A percentile compares a stretch with the other conserved stretches of the same genome.
These are phyloP conservation scores for Conus canariensis DNA, from an alignment of 2,888 invertebrate species.

Conservation along the genomic window DNA sequence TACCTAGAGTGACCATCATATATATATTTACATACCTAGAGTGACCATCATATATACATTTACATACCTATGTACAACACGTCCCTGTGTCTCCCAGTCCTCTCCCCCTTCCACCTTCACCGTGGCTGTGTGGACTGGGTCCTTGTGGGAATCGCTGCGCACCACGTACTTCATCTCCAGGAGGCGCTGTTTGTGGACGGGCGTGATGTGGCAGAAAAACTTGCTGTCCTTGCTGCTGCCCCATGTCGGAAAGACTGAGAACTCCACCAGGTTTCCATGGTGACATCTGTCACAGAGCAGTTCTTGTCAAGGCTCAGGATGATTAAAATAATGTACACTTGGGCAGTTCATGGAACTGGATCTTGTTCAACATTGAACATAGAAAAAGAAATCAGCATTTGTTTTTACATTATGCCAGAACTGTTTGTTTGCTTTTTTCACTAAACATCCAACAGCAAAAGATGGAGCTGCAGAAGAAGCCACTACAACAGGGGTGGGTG, in stretches of 20 bases:
- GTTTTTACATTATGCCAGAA: neutral
- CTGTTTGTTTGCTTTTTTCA: no score
- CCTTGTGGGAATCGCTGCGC: conserved; percentile 47
- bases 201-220: conserved; percentile 69
- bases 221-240: conserved; percentile 55
- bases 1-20: conserved; percentile 56
- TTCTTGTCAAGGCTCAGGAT: no score
- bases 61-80: conserved; percentile 54
- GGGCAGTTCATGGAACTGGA: no score
- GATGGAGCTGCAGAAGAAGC: no score
- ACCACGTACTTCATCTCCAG: conserved; percentile 64
- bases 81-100: conserved; percentile 64
- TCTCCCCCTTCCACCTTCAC: conserved; percentile 57
- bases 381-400: no score
- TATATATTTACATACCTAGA: conserved; percentile 46
- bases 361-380: no score
- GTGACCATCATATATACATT: no score
- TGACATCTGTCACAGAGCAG: conserved; percentile 67
- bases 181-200: conserved; percentile 59
- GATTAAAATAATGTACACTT: no score
- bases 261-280: conserved; percentile 73
- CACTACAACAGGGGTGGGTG: no score
- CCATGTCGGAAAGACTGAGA: conserved; percentile 69
- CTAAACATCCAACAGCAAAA: no score
- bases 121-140: conserved; percentile 50